These are phyloP conservation scores for Lobophora halterata DNA, from an alignment of 2,888 invertebrate species.

Conservation along the genomic window DNA sequence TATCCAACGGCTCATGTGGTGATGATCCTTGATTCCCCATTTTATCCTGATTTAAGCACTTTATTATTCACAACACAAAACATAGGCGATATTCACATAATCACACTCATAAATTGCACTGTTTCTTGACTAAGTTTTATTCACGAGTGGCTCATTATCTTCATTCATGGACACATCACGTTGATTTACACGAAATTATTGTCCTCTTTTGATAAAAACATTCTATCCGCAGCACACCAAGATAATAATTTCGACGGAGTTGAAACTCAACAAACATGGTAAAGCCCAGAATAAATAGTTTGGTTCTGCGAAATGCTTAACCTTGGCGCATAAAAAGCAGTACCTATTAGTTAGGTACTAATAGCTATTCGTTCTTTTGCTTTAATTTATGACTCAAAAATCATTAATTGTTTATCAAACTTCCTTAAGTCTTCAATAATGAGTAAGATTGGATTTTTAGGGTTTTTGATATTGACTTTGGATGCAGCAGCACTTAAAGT, in stretches of 20 bases:
- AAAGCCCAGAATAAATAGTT: conserved; percentile 69
- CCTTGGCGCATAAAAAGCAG: conserved; percentile 65
- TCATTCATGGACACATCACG: conserved; percentile 51
- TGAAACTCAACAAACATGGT: conserved; percentile 69
- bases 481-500: conserved; percentile 60
- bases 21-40: conserved; percentile 94
- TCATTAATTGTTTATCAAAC: no score
- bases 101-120: conserved; percentile 20
- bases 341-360: no score
- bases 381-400: conserved; percentile 43
- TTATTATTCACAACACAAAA: conserved; percentile 36
- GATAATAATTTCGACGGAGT: conserved; percentile 71
- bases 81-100: conserved; percentile 38
- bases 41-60: conserved; percentile 34
- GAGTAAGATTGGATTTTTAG: no score
- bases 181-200: conserved; percentile 52
- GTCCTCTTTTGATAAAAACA: conserved; percentile 61
- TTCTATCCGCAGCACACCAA: conserved; percentile 60
- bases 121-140: conserved; percentile 30
- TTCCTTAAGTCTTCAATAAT: no score
- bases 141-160: conserved; percentile 50
- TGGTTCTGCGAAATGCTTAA: conserved; percentile 58
- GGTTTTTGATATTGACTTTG: no score
- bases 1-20: conserved; percentile 90
- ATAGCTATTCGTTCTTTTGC: conserved; percentile 33